Conservation (phyloP, 1,140 invertebrate genomes). For the Drosophila novamexicana region DNA sequence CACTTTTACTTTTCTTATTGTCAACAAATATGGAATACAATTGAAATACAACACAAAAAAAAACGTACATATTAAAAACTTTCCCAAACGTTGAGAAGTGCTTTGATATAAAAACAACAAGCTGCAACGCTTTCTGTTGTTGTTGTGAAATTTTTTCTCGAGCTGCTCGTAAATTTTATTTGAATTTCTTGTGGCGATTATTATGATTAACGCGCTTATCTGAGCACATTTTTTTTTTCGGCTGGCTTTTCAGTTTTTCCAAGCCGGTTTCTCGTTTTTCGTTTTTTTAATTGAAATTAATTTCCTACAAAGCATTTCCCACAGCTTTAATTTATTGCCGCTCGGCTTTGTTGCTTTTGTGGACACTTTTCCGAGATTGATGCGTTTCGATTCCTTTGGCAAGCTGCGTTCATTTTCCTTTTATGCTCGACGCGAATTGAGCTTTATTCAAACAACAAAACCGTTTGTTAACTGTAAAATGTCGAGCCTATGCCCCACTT, state of each 20-base stretch:
- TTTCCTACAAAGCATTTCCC: slow-evolving; percentile 29
- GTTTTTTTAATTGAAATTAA: slow-evolving; percentile 50
- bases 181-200: slow-evolving; percentile 56
- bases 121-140: slow-evolving; percentile 8
- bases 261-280: slow-evolving; percentile 10
- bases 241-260: slow-evolving; percentile 27
- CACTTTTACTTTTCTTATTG: slow-evolving; percentile 75
- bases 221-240: slow-evolving; percentile 4
- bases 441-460: neutral
- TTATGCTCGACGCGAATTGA: neutral
- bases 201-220: slow-evolving; percentile 37
- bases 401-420: neutral
- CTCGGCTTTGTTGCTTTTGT: slow-evolving; percentile 4
- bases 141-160: slow-evolving; percentile 39
- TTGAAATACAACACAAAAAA: neutral
- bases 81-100: slow-evolving; percentile 44
- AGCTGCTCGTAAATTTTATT: slow-evolving; percentile 67
- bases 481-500: neutral
- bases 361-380: neutral
- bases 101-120: slow-evolving; percentile 19
- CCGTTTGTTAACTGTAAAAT: slow-evolving; percentile 8
- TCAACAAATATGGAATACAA: slow-evolving; percentile 62
- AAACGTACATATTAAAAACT: slow-evolving; percentile 45
- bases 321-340: slow-evolving; percentile 1
- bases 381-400: neutral